Evolutionary conservation across 2,888 invertebrate genomes (phyloP).

Genomic region (Aporophyla lueneburgensis): DNA sequence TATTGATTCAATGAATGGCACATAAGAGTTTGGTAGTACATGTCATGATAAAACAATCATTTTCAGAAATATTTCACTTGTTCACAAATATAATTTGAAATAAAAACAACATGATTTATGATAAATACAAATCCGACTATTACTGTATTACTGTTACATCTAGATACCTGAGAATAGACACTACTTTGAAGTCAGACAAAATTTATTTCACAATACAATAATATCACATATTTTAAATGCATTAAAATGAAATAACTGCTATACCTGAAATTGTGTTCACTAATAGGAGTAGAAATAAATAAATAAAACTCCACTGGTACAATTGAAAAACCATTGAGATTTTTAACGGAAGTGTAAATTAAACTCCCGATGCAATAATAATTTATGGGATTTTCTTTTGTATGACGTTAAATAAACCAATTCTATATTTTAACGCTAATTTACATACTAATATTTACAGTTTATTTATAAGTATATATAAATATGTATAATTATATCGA

Average conservation of each 20-base stretch:
- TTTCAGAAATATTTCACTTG: slow-evolving; percentile 64
- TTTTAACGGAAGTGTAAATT: slow-evolving; percentile 89
- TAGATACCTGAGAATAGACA: slow-evolving; percentile 85
- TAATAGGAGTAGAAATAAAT: slow-evolving; percentile 86
- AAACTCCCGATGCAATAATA: slow-evolving; percentile 90
- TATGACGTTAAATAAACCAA: slow-evolving; percentile 90
- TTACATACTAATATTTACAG: slow-evolving; percentile 90
- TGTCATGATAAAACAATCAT: slow-evolving; percentile 69
- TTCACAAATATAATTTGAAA: slow-evolving; percentile 69
- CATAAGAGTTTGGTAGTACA: slow-evolving; percentile 76
- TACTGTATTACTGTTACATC: slow-evolving; percentile 78
- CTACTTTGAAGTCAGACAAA: slow-evolving; percentile 90
- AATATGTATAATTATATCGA: slow-evolving; percentile 90
- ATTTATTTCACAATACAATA: slow-evolving; percentile 89
- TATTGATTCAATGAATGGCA: slow-evolving; percentile 82
- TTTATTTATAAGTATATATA: slow-evolving; percentile 91
- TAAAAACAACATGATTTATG: slow-evolving; percentile 73
- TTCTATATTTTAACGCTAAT: slow-evolving; percentile 90
- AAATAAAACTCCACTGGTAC: slow-evolving; percentile 90
- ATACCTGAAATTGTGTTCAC: slow-evolving; percentile 78
- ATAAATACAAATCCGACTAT: slow-evolving; percentile 80
- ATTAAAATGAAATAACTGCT: slow-evolving; percentile 86
- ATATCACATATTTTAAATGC: slow-evolving; percentile 91
- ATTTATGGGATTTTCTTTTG: slow-evolving; percentile 90
- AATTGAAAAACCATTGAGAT: slow-evolving; percentile 90